A percentile compares a stretch with the other conserved stretches of the same genome.
Conservation (phyloP, 2,888 invertebrate genomes). For the Drosophila robusta region DNA sequence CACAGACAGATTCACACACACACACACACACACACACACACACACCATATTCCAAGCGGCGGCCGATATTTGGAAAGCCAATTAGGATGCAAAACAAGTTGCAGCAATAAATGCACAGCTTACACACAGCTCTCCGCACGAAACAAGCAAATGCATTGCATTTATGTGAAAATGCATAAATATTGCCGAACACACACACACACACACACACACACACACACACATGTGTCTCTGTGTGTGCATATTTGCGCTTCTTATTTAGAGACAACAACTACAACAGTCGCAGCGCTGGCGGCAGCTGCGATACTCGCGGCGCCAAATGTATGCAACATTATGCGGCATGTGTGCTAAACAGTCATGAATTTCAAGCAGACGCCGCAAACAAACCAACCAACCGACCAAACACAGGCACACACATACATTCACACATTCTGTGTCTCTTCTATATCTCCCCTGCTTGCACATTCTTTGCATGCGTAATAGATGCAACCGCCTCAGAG, state of each 20-base stretch:
- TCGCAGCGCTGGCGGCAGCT: conserved; percentile 50
- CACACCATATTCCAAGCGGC: neutral
- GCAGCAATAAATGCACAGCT: conserved; percentile 68
- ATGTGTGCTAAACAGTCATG: conserved; percentile 79
- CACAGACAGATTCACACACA: conserved; percentile 3
- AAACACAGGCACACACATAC: neutral
- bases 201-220: conserved; percentile 22
- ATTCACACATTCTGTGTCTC: neutral
- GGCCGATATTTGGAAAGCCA: conserved; percentile 41
- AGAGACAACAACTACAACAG: conserved; percentile 42
- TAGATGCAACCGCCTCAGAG: conserved; percentile 49
- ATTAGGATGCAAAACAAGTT: conserved; percentile 80
- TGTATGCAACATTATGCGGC: conserved; percentile 80
- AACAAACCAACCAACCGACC: conserved; percentile 29
- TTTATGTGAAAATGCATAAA: conserved; percentile 72
- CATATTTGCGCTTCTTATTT: conserved; percentile 66
- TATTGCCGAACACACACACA: conserved; percentile 37
- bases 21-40: neutral
- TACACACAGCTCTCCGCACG: conserved; percentile 24
- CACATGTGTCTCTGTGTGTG: conserved; percentile 30
- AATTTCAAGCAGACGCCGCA: conserved; percentile 73
- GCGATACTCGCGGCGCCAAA: conserved; percentile 59
- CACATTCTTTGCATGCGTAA: conserved; percentile 75
- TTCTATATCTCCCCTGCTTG: conserved; percentile 12
- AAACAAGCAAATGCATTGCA: conserved; percentile 37